Conservation (phyloP, 2,113 vertebrate genomes). For the Myiopsitta monachus region DNA sequence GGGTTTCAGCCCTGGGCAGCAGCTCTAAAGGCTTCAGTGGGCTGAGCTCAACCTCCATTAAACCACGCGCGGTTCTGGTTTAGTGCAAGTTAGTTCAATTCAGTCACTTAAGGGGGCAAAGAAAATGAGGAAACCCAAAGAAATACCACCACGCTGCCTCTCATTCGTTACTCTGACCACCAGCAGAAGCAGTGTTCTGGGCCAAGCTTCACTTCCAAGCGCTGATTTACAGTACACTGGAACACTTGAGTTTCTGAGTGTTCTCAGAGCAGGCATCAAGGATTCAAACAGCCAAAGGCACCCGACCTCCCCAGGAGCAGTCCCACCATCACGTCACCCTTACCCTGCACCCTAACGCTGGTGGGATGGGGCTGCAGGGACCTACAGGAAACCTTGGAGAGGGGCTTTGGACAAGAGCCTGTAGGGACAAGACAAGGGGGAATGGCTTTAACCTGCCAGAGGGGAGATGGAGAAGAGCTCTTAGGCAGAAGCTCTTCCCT, state of each 20-base stretch:
- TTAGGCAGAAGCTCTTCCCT: neutral
- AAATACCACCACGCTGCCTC: neutral
- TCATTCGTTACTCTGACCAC: fast-evolving
- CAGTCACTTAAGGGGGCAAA: too few species aligned
- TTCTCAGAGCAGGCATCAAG: fast-evolving
- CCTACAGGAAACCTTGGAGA: neutral
- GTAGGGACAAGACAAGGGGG: neutral
- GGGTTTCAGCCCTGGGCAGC: neutral
- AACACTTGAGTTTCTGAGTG: neutral
- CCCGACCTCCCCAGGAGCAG: neutral
- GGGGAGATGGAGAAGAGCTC: neutral
- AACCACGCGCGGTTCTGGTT: neutral
- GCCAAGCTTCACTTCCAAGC: neutral
- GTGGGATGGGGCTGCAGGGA: neutral
- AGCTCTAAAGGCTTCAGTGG: neutral
- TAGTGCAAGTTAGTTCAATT: neutral
- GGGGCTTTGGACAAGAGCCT: neutral
- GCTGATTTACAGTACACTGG: neutral
- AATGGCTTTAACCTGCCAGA: neutral
- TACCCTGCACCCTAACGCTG: neutral
- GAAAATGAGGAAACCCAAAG: neutral
- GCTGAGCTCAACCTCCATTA: neutral
- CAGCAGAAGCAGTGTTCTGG: neutral
- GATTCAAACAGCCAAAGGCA: fast-evolving
- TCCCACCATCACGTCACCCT: fast-evolving